Base-by-base conservation (phyloP, 2,113 vertebrate species). In the Lophotis ruficrista region DNA sequence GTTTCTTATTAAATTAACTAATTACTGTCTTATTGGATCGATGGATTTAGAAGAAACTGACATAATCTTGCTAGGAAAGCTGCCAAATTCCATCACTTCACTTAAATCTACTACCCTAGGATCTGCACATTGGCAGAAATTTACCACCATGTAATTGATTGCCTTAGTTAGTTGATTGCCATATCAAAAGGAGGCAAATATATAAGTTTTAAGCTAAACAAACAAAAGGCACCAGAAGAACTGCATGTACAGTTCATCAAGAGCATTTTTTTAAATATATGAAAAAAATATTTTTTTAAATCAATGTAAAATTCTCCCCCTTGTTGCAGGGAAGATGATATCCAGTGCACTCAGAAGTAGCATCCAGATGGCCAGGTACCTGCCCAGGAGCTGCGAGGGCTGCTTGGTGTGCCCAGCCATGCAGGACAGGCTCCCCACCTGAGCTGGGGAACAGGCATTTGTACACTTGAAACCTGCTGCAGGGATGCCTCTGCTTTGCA, bases 1-100 rank as follows among this genome's bases (percentile, higher is more conserved):
- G 82, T 82, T 97, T 93, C 93, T 95, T 68, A 91, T 97, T 97
- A 95, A 90, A 93, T 95, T 92, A 97, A 90, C 54, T 90, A 96
- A 77, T 96, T 54, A 37, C 75, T 93, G 58, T 91, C 94, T 97
- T 72, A 72, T 17, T 73, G 43, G 38, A 95, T 96, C 93, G 1
- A 45, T 96, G 86, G 72, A 71, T 95, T 96, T 68, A 95, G 54
- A 38, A 87, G 33, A 45, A 90, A 83, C 50, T 82, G 64, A 82
- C 71, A 72, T 72, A 60, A 76, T 37, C 89, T 94, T 65, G 30
- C 70, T 61, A 83, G 71, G 54, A 94, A 82, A 95, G 73, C 77
- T 87, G 84, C 76, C 91, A 84, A 91, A 77, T 89, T 97, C 80
- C 70, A 13, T 80, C 68, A 64, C 56, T 86, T 80, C 71, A 25